Percentiles rank a stretch among this genome's conserved stretches.
phyloP scores from a whole-genome alignment of 2,113 vertebrate species.

The Limanda limanda region DNA sequence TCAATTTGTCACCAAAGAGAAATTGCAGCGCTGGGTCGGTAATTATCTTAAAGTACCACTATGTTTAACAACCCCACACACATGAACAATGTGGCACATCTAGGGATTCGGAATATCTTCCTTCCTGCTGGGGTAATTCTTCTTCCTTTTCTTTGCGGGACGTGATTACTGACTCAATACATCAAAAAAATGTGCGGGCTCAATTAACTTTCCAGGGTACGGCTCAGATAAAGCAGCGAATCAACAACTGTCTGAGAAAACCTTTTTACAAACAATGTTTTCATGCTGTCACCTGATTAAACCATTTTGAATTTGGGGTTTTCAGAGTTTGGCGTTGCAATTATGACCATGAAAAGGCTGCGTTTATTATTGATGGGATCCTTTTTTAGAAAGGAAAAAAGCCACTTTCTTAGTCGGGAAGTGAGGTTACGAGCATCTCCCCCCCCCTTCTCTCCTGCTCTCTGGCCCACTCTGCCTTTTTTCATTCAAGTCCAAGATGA shows the following conservation, averaged over 20 bases:
- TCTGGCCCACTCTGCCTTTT: conserved; percentile 4
- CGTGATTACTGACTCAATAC: conserved; percentile 31
- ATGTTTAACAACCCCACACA: conserved; percentile 22
- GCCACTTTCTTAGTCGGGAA: background rate
- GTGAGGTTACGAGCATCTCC: background rate
- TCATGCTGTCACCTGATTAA: conserved; percentile 57
- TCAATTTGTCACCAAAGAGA: conserved; percentile 41
- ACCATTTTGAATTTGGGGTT: conserved; percentile 17
- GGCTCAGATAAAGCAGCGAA: conserved; percentile 40
- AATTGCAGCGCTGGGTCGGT: conserved; percentile 16
- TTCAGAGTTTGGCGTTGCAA: conserved; percentile 23
- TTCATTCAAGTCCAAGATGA: conserved; percentile 18
- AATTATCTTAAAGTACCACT: conserved; percentile 42
- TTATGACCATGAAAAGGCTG: conserved; percentile 18
- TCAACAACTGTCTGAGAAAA: conserved; percentile 35
- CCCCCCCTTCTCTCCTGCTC: background rate
- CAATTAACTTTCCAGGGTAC: conserved; percentile 38
- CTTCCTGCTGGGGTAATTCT: conserved; percentile 14
- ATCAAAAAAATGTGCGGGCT: conserved; percentile 36
- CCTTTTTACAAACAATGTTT: conserved; percentile 41
- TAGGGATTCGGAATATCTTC: background rate
- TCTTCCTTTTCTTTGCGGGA: conserved; percentile 5
- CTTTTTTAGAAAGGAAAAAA: conserved; percentile 27
- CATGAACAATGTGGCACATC: background rate
- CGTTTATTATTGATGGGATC: conserved; percentile 35